phyloP scores from a whole-genome alignment of 2,797 vertebrate species.

The Falco cherrug region DNA sequence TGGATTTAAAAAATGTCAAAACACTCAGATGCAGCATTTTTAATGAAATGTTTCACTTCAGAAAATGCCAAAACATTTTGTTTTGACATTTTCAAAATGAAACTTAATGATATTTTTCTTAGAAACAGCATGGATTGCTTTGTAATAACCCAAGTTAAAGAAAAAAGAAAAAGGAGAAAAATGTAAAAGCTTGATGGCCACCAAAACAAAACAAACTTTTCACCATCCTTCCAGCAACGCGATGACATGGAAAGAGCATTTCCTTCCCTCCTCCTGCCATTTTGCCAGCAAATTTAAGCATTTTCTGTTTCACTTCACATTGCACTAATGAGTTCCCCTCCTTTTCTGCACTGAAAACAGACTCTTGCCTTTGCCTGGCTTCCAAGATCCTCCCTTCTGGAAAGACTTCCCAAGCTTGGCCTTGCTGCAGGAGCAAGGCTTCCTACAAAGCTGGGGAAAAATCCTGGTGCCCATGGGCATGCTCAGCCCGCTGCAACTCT shows the following conservation, averaged over 20 bases:
- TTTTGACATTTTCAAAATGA: conserved; percentile 68
- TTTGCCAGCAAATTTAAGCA: conserved; percentile 15
- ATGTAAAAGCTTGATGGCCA: neutral
- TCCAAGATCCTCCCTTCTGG: neutral
- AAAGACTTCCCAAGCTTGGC: neutral
- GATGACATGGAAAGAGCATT: conserved; percentile 37
- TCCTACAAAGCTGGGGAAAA: no score
- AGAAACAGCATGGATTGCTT: neutral
- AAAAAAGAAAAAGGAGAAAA: neutral
- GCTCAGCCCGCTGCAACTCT: neutral
- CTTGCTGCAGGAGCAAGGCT: neutral
- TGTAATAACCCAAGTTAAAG: neutral
- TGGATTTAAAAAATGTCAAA: conserved; percentile 63
- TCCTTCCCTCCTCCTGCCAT: conserved; percentile 22
- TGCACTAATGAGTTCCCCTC: neutral
- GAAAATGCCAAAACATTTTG: conserved; percentile 74
- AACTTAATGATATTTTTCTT: conserved; percentile 56
- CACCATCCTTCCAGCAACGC: neutral
- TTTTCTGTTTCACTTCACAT: conserved; percentile 22
- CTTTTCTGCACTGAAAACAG: neutral
- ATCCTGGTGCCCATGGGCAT: neutral
- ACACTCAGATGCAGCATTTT: conserved; percentile 63
- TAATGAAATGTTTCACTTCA: conserved; percentile 70
- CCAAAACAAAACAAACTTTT: neutral
- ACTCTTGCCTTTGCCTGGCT: neutral